Percentiles rank a stretch among this genome's conserved stretches.
phyloP scores from a whole-genome alignment of 2,888 invertebrate genomes.

The Dilophus febrilis region DNA sequence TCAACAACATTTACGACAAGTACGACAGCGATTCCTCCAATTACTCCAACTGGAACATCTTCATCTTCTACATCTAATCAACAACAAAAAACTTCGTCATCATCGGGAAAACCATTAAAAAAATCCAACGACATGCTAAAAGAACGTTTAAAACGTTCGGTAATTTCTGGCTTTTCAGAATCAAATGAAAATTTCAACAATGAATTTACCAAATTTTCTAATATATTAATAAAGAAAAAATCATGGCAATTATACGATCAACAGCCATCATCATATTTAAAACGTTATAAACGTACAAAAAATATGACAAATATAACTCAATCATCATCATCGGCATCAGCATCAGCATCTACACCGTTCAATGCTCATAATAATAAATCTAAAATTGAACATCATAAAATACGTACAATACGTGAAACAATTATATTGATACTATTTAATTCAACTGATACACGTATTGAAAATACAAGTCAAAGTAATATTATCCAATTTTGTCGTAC shows the following conservation, averaged over 20 bases:
- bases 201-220: conserved; percentile 10
- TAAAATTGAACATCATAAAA: conserved; percentile 18
- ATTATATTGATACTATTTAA: conserved; percentile 66
- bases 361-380: conserved; percentile 13
- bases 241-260: conserved; percentile 5
- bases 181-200: conserved; percentile 7
- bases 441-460: conserved; percentile 51
- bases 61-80: no score
- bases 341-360: no score
- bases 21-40: conserved; percentile 8
- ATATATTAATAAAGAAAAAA: conserved; percentile 8
- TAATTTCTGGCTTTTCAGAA: no score
- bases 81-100: conserved; percentile 4
- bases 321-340: no score
- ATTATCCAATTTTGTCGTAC: conserved; percentile 55
- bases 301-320: no score
- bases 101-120: conserved; percentile 9
- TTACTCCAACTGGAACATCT: no score
- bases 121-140: conserved; percentile 1
- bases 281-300: neutral
- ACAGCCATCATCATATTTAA: no score
- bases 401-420: conserved; percentile 47
- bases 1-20: conserved; percentile 2
- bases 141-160: conserved; percentile 4
- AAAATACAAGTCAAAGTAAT: conserved; percentile 64